phyloP scores from a whole-genome alignment of 1,140 invertebrate species.

The Agrilus planipennis region DNA sequence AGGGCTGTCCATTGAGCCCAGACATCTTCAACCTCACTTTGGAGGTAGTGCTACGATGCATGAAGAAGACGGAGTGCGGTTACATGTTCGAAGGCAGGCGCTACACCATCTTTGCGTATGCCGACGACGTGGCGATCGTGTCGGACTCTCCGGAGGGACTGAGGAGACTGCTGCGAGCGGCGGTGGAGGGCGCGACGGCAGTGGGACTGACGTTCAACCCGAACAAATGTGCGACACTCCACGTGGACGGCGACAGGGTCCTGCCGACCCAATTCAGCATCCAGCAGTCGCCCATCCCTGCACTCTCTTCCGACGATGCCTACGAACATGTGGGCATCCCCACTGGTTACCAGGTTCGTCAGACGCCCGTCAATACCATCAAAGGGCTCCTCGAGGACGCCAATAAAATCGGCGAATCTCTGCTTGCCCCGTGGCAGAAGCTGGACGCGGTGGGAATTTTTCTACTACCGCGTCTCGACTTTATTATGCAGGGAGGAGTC shows the following conservation, averaged over 20 bases:
- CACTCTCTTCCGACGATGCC: conserved; percentile 13
- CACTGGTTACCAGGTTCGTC: conserved; percentile 17
- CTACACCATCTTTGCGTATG: no score
- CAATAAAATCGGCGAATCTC: conserved; percentile 11
- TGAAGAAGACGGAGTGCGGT: not conserved
- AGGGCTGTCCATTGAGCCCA: conserved; percentile 33
- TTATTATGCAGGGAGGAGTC: conserved; percentile 18
- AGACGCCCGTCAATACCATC: conserved; percentile 17
- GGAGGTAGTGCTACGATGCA: conserved; percentile 21
- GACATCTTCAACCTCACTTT: conserved; percentile 34
- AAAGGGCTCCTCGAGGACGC: conserved; percentile 13
- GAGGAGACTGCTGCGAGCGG: no score
- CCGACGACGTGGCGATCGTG: no score
- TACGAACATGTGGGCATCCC: conserved; percentile 26
- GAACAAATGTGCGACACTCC: conserved; percentile 19
- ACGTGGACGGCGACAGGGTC: not conserved
- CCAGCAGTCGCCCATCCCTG: conserved; percentile 2
- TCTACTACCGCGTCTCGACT: conserved; percentile 26
- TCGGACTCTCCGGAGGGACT: not conserved
- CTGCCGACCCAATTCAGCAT: conserved; percentile 8
- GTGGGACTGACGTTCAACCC: conserved; percentile 23
- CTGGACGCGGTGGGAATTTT: conserved; percentile 29
- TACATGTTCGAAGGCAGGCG: conserved; percentile 2
- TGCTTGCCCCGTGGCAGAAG: conserved; percentile 34
- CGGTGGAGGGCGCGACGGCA: not conserved